Evolutionary conservation across 2,888 invertebrate genomes (phyloP).

Genomic region (Calliphora vomitoria): DNA sequence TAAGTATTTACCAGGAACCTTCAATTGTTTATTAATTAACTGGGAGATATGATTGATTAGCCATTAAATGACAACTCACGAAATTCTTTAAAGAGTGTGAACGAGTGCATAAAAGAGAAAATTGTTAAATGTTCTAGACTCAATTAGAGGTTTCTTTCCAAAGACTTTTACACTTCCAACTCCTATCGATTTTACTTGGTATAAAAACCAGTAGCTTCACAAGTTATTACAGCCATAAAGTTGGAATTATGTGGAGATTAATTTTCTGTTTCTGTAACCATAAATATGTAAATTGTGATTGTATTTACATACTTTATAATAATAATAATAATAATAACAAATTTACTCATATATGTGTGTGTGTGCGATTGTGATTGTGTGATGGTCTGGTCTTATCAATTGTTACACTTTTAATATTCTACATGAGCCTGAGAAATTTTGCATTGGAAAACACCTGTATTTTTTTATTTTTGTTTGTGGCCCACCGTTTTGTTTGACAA

Average conservation of each 20-base stretch:
- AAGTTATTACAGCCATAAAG: constrained; percentile 71
- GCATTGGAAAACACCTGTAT: constrained; percentile 58
- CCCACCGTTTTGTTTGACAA: neutral
- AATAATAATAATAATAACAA: neutral
- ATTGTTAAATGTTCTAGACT: neutral
- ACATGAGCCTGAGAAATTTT: constrained; percentile 62
- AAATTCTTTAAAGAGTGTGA: neutral
- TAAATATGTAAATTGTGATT: constrained; percentile 63
- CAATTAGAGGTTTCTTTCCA: neutral
- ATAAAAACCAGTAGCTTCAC: constrained; percentile 71
- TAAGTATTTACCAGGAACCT: constrained; percentile 19
- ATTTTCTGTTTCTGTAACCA: constrained; percentile 35
- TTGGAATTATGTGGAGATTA: constrained; percentile 73
- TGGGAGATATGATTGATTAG: constrained; percentile 66
- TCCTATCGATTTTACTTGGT: constrained; percentile 15
- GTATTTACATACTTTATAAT: constrained; percentile 19
- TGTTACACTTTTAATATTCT: constrained; percentile 65
- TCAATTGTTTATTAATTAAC: constrained; percentile 71
- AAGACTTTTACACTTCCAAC: neutral
- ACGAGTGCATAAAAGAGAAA: neutral
- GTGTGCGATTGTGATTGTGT: constrained; percentile 37
- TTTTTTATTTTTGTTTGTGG: constrained; percentile 12
- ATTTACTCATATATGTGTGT: constrained; percentile 10
- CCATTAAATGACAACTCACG: constrained; percentile 57
- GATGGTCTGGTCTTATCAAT: constrained; percentile 59